Percentiles rank a stretch among this genome's conserved stretches.
These are phyloP conservation scores for Trachelus troglodyta DNA, from an alignment of 2,888 invertebrate genomes.

Conservation along the genomic window DNA sequence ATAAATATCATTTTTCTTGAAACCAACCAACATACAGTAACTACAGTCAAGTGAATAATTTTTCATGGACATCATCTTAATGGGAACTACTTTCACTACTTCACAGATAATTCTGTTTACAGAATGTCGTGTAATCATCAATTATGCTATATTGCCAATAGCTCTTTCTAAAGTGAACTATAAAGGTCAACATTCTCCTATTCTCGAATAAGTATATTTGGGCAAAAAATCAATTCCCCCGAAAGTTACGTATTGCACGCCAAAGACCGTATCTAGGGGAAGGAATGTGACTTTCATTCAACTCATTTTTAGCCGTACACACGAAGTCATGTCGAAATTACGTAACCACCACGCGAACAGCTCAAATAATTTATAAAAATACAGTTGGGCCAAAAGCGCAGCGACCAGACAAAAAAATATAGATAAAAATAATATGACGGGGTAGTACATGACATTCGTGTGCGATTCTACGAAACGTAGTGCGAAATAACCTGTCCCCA, in stretches of 20 bases:
- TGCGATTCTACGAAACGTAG: not conserved
- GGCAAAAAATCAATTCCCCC: constrained; percentile 39
- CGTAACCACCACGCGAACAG: constrained; percentile 49
- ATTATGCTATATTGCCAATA: not conserved
- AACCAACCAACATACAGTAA: not conserved
- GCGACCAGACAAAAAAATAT: not conserved
- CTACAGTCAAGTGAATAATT: constrained; percentile 33
- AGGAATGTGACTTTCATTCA: constrained; percentile 37
- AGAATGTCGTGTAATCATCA: not conserved
- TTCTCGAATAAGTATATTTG: not conserved
- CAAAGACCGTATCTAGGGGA: constrained; percentile 22
- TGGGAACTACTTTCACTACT: constrained; percentile 30
- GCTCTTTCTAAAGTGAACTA: not conserved
- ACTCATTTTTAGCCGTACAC: constrained; percentile 39
- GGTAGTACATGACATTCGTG: not conserved
- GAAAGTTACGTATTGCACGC: constrained; percentile 18
- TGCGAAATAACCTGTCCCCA: constrained; percentile 1
- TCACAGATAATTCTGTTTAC: constrained; percentile 33
- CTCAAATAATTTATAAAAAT: constrained; percentile 50
- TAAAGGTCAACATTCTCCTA: not conserved
- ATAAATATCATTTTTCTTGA: not conserved
- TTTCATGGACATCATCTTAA: constrained; percentile 33
- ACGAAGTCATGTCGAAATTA: constrained; percentile 46
- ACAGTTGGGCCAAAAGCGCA: constrained; percentile 16
- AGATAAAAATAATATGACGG: not conserved